Base-by-base conservation (phyloP, 2,888 invertebrate genomes). In the Allolobophora icterica region DNA sequence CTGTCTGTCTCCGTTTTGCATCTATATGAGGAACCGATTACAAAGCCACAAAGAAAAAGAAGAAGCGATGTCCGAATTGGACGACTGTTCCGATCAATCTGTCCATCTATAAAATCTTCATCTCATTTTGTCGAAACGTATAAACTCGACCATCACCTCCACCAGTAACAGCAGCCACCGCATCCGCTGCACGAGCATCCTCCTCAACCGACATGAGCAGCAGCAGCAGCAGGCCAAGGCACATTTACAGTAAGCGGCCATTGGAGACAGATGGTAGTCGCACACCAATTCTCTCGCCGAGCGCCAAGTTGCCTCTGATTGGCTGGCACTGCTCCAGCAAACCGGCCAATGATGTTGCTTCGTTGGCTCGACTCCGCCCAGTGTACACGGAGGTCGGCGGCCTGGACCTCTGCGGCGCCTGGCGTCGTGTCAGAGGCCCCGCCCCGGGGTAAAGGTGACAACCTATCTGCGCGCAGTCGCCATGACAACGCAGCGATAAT, bases 371-470 rank as follows among this genome's bases (percentile, higher is more conserved):
- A n/a, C 71, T 71, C 71, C 87, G 87, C 35, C 87, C 35, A 4
- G 0, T 24, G 35, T 19, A 19, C 87, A 35, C 21, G 34, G 87
- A 87, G 35, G 34, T 38, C 35, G 35, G n/a, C 38, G 87, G 87
- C 15, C 87, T 4, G 17, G 71, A 71, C 71, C 71, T 71, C n/a
- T 35, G 35, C 38, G n/a, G 35, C 87, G 35, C 33, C 34, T 34
- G 84, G 84, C 84, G 35, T 19, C 52, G 11, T 19, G 89, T 89
- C 45, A 45, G 45, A 35, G 33, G 89, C 89, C 52, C 89, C 89
- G 89, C 89, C 89, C 89, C 42, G 89, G 89, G 34, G 89, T 52
- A 89, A 89, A 89, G 89, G 89, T 89, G 89, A 42, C 52, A 52
- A 89, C 89, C 89, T 89, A 89, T 89, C 45, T 45, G 42, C 38